A percentile compares a stretch with the other conserved stretches of the same genome.
Evolutionary conservation across 1,140 invertebrate species (phyloP).

Genomic region (Bradysia coprophila): DNA sequence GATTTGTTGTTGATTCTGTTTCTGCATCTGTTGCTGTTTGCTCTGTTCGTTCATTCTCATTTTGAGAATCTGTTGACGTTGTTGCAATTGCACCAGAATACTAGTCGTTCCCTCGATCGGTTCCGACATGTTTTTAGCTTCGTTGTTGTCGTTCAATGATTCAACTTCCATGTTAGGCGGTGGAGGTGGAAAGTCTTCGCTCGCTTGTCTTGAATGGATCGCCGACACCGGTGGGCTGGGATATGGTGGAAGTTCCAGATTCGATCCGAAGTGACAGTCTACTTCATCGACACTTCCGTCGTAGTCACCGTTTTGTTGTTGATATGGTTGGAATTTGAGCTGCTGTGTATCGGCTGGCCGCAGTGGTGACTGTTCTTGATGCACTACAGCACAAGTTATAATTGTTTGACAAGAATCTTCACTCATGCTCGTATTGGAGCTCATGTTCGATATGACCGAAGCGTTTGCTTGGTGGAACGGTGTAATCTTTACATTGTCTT

Average conservation of each 20-base stretch:
- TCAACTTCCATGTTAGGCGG: constrained; percentile 54
- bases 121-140: constrained; percentile 17
- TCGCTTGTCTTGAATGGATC: constrained; percentile 63
- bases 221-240: constrained; percentile 53
- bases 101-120: constrained; percentile 24
- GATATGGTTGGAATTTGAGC: constrained; percentile 7
- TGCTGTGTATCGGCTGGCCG: constrained; percentile 25
- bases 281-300: constrained; percentile 37
- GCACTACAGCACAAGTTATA: constrained; percentile 56
- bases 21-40: constrained; percentile 40
- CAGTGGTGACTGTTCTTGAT: constrained; percentile 51
- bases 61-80: constrained; percentile 31
- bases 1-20: constrained; percentile 23
- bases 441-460: constrained; percentile 22
- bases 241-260: constrained; percentile 52
- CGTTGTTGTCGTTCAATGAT: constrained; percentile 31
- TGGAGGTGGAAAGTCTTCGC: constrained; percentile 76
- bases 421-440: constrained; percentile 63
- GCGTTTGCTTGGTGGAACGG: constrained; percentile 20
- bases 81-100: constrained; percentile 52
- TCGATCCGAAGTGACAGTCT: constrained; percentile 24
- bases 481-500: constrained; percentile 4
- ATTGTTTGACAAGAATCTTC: constrained; percentile 61
- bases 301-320: constrained; percentile 23
- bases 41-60: constrained; percentile 11